Evolutionary conservation across 2,888 invertebrate genomes (phyloP), one percentile per base, ranked within the genome.

Genomic region (Caenorhabditis auriculariae): DNA sequence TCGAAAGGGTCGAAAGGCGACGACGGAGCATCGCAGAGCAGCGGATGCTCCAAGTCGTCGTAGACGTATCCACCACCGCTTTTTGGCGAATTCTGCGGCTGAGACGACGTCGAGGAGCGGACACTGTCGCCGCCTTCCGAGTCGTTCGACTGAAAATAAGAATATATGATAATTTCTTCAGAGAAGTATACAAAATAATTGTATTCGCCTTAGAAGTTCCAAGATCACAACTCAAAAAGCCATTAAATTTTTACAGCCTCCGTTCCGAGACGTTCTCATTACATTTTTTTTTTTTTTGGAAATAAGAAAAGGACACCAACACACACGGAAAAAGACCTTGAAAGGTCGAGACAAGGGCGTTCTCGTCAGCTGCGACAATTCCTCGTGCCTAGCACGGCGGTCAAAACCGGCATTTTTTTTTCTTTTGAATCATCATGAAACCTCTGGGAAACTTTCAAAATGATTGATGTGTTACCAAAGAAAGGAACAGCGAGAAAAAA

Each of bases 61-160:
- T 56, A 41, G 35, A 43, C 47, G 28, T 48, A 45, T 39, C 53
- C 47, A 9, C 15, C 19, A 12, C 46, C n/a, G n/a, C n/a, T n/a
- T 37, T 53, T 58, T 19, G 69, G 69, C 27, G 66, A 66, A 15
- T 54, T 64, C 50, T 69, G 69, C 35, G 63, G 61, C 38, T 66
- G 66, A 19, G 61, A 61, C 3, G 64, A 64, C 23, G 64, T 58
- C 5, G 66, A 64, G n/a, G 66, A 66, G 28, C 66, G 58, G 39
- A 55, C 28, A 23, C 52, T 64, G 41, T 69, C 69, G 6, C 64
- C 58, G 24, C 54, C 57, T 27, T 66, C 69, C 4, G 61, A 60
- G 19, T 66, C 69, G 19, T 57, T 54, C 24, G 42, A 42, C 63
- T 63, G 58, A 24, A 63, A 62, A n/a, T n/a, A n/a, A n/a, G n/a